A percentile compares a stretch with the other conserved stretches of the same genome.
These are phyloP conservation scores for Charanyca ferruginea DNA, from an alignment of 2,888 invertebrate species.

Conservation along the genomic window DNA sequence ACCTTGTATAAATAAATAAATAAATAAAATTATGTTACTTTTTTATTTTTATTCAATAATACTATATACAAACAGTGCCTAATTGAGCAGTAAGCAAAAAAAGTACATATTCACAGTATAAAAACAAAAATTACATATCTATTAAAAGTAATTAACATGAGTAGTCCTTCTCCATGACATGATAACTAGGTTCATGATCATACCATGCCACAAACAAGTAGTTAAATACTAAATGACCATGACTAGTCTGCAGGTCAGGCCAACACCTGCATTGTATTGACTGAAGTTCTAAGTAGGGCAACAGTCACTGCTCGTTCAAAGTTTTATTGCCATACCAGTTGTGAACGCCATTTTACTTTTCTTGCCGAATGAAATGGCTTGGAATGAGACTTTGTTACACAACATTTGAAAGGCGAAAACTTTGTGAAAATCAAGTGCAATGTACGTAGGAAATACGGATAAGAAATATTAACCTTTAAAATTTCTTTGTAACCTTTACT, in stretches of 20 bases:
- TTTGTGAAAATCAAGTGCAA: conserved; percentile 5
- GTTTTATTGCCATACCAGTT: conserved; percentile 39
- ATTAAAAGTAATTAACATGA: no score
- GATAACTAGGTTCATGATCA: not conserved
- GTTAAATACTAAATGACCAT: conserved; percentile 15
- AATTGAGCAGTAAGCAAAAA: no score
- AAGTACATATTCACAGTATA: no score
- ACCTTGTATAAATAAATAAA: no score
- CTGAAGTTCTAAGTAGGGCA: conserved; percentile 46
- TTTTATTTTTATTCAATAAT: no score
- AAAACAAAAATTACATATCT: no score
- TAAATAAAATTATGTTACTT: no score
- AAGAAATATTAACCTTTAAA: not conserved
- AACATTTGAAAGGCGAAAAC: conserved; percentile 8
- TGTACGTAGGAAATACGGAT: conserved; percentile 4
- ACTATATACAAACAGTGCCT: no score
- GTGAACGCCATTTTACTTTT: conserved; percentile 32
- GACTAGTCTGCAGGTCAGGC: conserved; percentile 25
- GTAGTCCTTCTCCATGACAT: not conserved
- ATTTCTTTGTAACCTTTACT: not conserved
- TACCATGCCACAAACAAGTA: not conserved
- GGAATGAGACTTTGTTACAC: conserved; percentile 10
- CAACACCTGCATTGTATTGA: conserved; percentile 55
- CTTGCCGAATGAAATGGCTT: conserved; percentile 20
- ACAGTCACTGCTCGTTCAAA: conserved; percentile 36